These are phyloP conservation scores for Argentina silus DNA, from an alignment of 2,797 vertebrate genomes.

Conservation along the genomic window DNA sequence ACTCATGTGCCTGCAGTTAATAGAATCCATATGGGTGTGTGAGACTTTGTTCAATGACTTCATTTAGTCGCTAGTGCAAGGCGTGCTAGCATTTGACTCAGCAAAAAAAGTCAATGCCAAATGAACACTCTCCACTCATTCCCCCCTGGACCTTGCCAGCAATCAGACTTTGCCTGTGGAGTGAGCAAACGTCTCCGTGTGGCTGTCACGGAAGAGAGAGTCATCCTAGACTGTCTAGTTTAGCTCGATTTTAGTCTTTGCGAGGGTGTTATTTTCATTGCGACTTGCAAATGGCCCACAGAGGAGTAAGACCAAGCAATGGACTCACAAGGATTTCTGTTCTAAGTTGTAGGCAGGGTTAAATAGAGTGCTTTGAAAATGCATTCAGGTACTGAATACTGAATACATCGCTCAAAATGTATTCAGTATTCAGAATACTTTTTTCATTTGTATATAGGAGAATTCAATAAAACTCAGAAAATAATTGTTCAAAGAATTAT, in stretches of 20 bases:
- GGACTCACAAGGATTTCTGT: no score
- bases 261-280: conserved; percentile 37
- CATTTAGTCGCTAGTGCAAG: conserved; percentile 31
- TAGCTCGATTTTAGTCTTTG: conserved; percentile 30
- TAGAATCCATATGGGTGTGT: conserved; percentile 47
- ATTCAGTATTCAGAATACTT: not conserved
- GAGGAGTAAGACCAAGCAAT: conserved; percentile 22
- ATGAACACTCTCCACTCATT: conserved; percentile 42
- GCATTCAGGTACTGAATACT: no score
- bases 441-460: not conserved
- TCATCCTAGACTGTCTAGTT: conserved; percentile 54
- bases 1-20: conserved; percentile 40
- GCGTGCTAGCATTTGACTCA: conserved; percentile 53
- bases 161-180: conserved; percentile 27
- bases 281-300: conserved; percentile 18
- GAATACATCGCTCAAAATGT: no score
- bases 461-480: no score
- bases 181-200: conserved; percentile 31
- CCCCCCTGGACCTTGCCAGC: conserved; percentile 11
- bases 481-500: no score
- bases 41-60: conserved; percentile 59
- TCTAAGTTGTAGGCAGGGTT: no score
- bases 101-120: conserved; percentile 33
- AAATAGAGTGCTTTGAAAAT: no score
- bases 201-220: conserved; percentile 21